phyloP scores from a whole-genome alignment of 2,888 invertebrate genomes.

The Celastrina argiolus region DNA sequence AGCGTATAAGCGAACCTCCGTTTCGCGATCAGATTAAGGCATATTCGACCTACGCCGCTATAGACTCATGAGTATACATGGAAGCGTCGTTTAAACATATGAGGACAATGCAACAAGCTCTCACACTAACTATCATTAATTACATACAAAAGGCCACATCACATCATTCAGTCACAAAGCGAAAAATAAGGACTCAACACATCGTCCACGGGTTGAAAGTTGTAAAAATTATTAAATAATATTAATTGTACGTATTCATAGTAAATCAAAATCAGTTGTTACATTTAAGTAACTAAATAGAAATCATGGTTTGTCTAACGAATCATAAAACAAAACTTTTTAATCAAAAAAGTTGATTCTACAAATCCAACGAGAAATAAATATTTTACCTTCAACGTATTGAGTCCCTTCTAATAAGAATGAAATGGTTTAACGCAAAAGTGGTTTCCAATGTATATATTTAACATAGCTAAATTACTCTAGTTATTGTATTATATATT shows the following conservation, averaged over 20 bases:
- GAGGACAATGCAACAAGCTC: conserved; percentile 67
- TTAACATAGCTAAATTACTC: conserved; percentile 45
- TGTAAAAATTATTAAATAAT: not conserved
- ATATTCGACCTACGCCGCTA: conserved; percentile 58
- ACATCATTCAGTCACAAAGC: conserved; percentile 78
- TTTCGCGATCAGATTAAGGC: conserved; percentile 52
- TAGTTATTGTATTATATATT: conserved; percentile 53
- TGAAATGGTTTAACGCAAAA: conserved; percentile 52
- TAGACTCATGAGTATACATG: conserved; percentile 60
- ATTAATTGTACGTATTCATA: not conserved
- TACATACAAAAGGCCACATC: conserved; percentile 77
- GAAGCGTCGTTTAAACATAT: conserved; percentile 62
- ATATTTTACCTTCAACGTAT: not conserved
- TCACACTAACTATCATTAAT: conserved; percentile 64
- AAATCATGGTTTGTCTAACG: not conserved
- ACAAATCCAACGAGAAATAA: not conserved
- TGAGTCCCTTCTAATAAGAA: conserved; percentile 36
- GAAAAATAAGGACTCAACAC: conserved; percentile 46
- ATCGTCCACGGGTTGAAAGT: not conserved
- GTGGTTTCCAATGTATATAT: conserved; percentile 43
- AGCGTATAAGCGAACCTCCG: conserved; percentile 49
- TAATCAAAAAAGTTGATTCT: conserved; percentile 9
- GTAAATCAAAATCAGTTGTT: not conserved
- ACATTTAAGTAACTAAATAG: not conserved
- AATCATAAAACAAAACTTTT: conserved; percentile 15